phyloP scores from a whole-genome alignment of 2,797 vertebrate species.

The Taenioides sp. region DNA sequence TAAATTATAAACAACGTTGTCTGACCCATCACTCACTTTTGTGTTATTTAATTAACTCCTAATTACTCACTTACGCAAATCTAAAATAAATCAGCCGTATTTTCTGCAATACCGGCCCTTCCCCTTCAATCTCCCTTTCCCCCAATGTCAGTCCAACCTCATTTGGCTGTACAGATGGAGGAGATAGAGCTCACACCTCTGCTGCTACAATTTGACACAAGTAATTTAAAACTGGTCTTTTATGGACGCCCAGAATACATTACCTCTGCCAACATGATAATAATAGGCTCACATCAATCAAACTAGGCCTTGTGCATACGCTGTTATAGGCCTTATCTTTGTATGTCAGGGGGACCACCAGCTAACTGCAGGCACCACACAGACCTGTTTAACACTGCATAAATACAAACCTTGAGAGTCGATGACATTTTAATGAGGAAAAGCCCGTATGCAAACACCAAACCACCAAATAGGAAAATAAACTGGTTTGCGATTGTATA shows the following conservation, averaged over 20 bases:
- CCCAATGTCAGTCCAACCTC: constrained; percentile 67
- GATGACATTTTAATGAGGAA: constrained; percentile 82
- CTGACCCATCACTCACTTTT: background rate
- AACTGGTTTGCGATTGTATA: constrained; percentile 27
- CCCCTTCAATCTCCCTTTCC: constrained; percentile 16
- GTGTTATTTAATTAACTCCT: background rate
- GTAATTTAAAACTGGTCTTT: constrained; percentile 76
- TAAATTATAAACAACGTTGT: background rate
- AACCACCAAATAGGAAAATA: constrained; percentile 52
- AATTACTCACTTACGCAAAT: background rate
- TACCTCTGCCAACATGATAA: constrained; percentile 72
- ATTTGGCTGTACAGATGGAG: constrained; percentile 69
- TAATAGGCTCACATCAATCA: constrained; percentile 81
- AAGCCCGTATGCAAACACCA: constrained; percentile 46
- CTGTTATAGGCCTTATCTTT: constrained; percentile 82
- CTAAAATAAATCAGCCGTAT: background rate
- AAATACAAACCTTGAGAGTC: constrained; percentile 79
- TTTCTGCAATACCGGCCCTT: background rate
- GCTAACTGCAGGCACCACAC: constrained; percentile 62
- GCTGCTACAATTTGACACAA: constrained; percentile 75
- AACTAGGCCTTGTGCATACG: constrained; percentile 60
- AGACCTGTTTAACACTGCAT: constrained; percentile 73
- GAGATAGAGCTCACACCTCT: constrained; percentile 66
- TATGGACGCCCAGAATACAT: constrained; percentile 73
- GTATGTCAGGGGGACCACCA: constrained; percentile 67